Percentiles rank a stretch among this genome's conserved stretches.
Conservation (phyloP, 2,888 invertebrate genomes). For the Eupeodes latifasciatus region DNA sequence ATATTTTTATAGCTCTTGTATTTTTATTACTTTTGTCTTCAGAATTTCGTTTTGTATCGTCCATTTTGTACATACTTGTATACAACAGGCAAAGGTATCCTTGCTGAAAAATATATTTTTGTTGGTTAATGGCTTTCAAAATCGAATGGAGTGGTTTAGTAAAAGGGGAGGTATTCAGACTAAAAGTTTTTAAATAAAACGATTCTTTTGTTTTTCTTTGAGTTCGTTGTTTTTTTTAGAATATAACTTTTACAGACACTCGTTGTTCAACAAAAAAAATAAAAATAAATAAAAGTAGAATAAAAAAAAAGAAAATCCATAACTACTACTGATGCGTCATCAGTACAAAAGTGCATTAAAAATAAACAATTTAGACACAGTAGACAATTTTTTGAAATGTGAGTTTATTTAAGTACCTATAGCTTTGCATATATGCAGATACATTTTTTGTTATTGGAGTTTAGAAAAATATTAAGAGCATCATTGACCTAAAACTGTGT, state of each 20-base stretch:
- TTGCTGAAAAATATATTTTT: neutral
- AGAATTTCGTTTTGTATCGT: neutral
- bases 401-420: too few species aligned
- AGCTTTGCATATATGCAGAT: too few species aligned
- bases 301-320: neutral
- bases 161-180: neutral
- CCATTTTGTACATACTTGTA: neutral
- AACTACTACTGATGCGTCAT: neutral
- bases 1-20: slow-evolving; percentile 6
- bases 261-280: neutral
- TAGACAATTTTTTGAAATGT: too few species aligned
- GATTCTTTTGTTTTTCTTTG: neutral
- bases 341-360: neutral
- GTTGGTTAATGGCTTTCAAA: slow-evolving; percentile 10
- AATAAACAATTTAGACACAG: neutral
- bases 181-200: slow-evolving; percentile 15
- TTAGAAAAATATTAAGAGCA: too few species aligned
- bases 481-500: too few species aligned
- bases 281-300: neutral
- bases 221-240: neutral
- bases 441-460: too few species aligned
- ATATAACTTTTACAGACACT: neutral
- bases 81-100: neutral
- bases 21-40: neutral
- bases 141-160: neutral